Conservation (phyloP, 2,797 vertebrate species). For the Apogon hyalosoma region DNA sequence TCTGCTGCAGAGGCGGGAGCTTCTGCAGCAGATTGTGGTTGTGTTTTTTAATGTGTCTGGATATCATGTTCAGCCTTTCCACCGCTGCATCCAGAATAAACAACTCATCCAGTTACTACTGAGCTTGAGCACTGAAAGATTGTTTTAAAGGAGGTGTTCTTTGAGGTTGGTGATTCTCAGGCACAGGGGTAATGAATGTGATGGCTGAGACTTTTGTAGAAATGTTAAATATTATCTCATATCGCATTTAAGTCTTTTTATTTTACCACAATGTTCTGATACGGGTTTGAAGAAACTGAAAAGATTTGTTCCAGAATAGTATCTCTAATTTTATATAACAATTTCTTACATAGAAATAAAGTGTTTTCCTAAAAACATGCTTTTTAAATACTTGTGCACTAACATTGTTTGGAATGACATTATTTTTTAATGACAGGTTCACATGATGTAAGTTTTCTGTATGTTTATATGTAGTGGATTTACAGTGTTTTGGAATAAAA, state of each 20-base stretch:
- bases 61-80: no score
- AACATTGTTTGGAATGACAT: conserved; percentile 26
- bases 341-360: conserved; percentile 3
- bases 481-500: conserved; percentile 34
- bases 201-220: conserved; percentile 20
- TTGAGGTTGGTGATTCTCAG: conserved; percentile 3
- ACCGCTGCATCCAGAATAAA: no score
- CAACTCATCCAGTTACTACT: no score
- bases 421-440: conserved; percentile 20
- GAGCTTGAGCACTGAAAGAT: no score
- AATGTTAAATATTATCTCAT: conserved; percentile 12
- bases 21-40: conserved; percentile 7
- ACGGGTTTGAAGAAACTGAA: conserved; percentile 53
- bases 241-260: conserved; percentile 3
- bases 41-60: no score
- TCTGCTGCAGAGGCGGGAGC: conserved; percentile 14
- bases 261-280: conserved; percentile 49
- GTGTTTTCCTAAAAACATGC: conserved; percentile 17
- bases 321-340: conserved; percentile 12
- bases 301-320: conserved; percentile 50
- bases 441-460: background rate
- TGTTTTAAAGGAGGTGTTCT: background rate
- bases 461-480: conserved; percentile 25
- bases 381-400: conserved; percentile 36
- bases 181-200: conserved; percentile 3